Evolutionary conservation across 2,113 vertebrate genomes (phyloP).

Genomic region (Daboia siamensis): DNA sequence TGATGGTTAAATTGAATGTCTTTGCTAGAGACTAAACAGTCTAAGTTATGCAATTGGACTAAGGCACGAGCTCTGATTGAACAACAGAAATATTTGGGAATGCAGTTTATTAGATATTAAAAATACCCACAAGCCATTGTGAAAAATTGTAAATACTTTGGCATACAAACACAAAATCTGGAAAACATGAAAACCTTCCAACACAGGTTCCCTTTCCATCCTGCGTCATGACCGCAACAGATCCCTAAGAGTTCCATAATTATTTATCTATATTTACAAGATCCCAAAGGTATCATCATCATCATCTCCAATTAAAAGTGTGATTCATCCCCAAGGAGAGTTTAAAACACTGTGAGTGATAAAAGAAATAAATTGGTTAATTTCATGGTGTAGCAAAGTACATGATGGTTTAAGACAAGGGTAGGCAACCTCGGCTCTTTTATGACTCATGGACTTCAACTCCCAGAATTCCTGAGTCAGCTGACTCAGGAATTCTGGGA

Average conservation of each 20-base stretch:
- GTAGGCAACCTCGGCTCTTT: too few relatives aligned
- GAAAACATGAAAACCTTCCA: not conserved
- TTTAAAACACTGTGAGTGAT: not conserved
- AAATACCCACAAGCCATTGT: not conserved
- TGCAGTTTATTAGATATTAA: conserved; percentile 47
- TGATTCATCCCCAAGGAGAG: not conserved
- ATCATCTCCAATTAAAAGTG: not conserved
- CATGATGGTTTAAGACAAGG: not conserved
- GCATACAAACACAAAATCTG: not conserved
- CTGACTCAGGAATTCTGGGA: too few relatives aligned
- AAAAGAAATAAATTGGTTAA: conserved; percentile 9
- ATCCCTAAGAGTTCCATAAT: not conserved
- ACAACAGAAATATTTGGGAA: conserved; percentile 46
- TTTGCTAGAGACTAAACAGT: conserved; percentile 19
- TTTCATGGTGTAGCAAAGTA: not conserved
- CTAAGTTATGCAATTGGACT: conserved; percentile 41
- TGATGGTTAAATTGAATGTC: conserved; percentile 12
- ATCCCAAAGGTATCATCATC: not conserved
- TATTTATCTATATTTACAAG: not conserved
- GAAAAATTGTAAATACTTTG: not conserved
- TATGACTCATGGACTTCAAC: too few relatives aligned
- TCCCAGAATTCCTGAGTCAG: too few relatives aligned
- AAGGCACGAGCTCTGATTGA: not conserved
- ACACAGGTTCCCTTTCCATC: not conserved
- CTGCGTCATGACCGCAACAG: not conserved